Evolutionary conservation across 53 echinoderm and acorn worm genomes (phyloP).

Genomic region (Antedon mediterranea): DNA sequence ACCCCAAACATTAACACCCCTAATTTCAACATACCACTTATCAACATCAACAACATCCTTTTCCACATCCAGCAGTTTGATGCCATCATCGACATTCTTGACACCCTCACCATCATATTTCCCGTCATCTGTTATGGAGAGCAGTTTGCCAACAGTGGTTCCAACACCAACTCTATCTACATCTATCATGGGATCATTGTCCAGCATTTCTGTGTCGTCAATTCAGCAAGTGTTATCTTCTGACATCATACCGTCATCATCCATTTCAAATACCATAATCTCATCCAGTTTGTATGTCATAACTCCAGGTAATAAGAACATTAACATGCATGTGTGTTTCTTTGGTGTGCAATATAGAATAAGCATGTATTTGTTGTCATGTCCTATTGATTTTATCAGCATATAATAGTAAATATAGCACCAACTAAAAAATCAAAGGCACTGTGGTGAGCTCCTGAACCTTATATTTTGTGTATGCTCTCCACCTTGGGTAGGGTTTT

Average conservation of each 20-base stretch:
- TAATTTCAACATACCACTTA: neutral
- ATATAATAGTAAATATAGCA: no score
- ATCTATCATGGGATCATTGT: neutral
- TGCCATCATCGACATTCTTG: neutral
- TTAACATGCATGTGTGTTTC: no score
- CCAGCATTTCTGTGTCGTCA: neutral
- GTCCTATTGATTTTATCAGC: no score
- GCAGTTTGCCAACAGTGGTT: neutral
- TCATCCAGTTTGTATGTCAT: neutral
- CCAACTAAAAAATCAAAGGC: no score
- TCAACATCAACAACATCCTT: neutral
- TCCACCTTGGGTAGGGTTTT: no score
- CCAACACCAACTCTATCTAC: neutral
- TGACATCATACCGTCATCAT: neutral
- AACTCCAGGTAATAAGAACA: constrained; percentile 4
- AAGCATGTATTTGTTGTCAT: no score
- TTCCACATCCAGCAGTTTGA: constrained; percentile 3
- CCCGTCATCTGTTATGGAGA: neutral
- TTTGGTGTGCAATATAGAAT: no score
- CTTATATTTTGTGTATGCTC: no score
- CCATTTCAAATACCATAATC: neutral
- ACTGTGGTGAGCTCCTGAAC: no score
- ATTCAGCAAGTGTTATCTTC: neutral
- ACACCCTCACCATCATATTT: neutral
- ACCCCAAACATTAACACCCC: neutral